phyloP scores from a whole-genome alignment of 2,113 vertebrate genomes.

The Paramormyrops kingsleyae region DNA sequence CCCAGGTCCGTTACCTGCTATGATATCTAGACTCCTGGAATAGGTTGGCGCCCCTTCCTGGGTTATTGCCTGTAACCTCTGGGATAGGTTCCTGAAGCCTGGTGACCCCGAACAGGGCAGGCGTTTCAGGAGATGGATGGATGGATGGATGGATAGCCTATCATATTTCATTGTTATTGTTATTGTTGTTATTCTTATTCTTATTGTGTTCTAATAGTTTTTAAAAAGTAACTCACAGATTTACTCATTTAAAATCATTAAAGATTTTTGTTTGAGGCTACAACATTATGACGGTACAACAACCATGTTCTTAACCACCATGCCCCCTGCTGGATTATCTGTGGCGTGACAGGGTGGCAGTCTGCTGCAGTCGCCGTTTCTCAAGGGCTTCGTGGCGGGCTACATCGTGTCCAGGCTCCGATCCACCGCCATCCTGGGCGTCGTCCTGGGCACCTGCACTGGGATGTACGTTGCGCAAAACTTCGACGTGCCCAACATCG shows the following conservation, averaged over 20 bases:
- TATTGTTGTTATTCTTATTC: neutral
- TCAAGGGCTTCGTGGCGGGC: constrained; percentile 89
- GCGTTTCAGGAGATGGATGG: no score
- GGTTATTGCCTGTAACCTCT: no score
- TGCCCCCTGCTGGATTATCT: neutral
- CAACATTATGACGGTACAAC: neutral
- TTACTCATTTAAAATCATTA: neutral
- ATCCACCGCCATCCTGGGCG: constrained; percentile 80
- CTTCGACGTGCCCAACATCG: constrained; percentile 78
- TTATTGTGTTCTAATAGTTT: neutral
- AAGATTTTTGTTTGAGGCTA: neutral
- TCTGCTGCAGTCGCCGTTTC: constrained; percentile 77
- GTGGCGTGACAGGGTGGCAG: constrained; percentile 63
- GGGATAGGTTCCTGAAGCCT: no score
- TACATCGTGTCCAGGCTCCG: constrained; percentile 86
- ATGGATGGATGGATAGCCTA: neutral
- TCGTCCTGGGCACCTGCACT: constrained; percentile 76
- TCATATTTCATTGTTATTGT: neutral
- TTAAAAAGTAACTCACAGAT: neutral
- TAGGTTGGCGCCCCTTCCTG: neutral
- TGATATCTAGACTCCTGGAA: neutral
- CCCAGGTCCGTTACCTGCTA: constrained; percentile 59
- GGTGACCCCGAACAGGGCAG: no score
- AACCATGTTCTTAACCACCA: neutral
- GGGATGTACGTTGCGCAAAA: constrained; percentile 83